A percentile compares a stretch with the other conserved stretches of the same genome.
These are phyloP conservation scores for Jacana jacana DNA, from an alignment of 2,113 vertebrate species.

Conservation along the genomic window DNA sequence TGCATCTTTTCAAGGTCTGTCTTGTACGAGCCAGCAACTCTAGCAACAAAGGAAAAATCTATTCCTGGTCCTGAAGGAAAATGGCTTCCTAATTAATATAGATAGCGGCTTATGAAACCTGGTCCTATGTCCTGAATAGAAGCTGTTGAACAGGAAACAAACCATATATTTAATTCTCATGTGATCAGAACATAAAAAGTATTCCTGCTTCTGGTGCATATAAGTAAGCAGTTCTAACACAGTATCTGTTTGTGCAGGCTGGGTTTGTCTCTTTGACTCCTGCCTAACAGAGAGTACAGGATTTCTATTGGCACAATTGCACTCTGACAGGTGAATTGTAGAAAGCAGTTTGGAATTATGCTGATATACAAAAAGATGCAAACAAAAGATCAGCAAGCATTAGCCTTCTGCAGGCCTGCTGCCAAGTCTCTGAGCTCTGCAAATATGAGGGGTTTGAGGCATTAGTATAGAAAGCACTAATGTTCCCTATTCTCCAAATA, in stretches of 20 bases:
- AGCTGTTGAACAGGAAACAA: background rate
- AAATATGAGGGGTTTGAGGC: background rate
- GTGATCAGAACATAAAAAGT: background rate
- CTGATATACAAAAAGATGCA: background rate
- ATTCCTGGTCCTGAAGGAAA: background rate
- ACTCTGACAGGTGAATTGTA: background rate
- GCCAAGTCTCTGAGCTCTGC: background rate
- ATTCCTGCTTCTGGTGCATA: background rate
- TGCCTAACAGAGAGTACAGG: background rate
- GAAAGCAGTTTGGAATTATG: background rate
- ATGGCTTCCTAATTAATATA: background rate
- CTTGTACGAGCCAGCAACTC: background rate
- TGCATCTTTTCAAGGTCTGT: background rate
- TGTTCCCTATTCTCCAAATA: background rate
- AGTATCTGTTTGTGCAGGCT: fast-evolving
- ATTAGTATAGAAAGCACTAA: background rate
- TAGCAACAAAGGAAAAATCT: background rate
- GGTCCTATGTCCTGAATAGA: background rate
- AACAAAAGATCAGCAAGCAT: background rate
- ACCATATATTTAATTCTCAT: background rate
- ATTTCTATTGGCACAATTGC: background rate
- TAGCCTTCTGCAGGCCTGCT: background rate
- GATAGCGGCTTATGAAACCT: background rate
- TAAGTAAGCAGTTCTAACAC: background rate
- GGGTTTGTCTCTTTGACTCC: background rate